Base-by-base conservation (phyloP, 2,797 vertebrate species). In the Tangara arthus region DNA sequence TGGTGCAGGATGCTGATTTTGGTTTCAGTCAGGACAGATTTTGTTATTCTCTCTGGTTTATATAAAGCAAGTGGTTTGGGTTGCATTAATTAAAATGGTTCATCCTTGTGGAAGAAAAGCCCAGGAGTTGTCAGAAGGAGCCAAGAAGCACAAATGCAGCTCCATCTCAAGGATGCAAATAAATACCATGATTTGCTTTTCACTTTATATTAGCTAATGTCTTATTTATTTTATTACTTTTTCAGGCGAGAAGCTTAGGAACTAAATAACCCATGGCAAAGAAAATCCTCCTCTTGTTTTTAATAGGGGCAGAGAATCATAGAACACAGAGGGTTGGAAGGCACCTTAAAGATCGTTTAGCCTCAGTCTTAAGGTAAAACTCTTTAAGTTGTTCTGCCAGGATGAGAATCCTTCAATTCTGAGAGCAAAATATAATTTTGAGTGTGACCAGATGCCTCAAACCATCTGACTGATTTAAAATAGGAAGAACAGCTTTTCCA, bases 401-500 rank as follows among this genome's bases (percentile, higher is more conserved):
- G 47, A 63, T 63, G 15, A 85, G 44, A 82, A 90, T 32, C 42
- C 70, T 57, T 75, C 70, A 41, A 5, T 72, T 46, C n/a, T 65
- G 23, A 22, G 78, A 73, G 41, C 32, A 82, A 57, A 84, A 90
- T 32, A 64, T 18, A 73, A 82, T 63, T 42, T 37, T 42, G 47
- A 30, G 60, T 42, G 47, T 82, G 80, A 89, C 34, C 75, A 90
- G 66, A 55, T 77, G 57, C 80, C 37, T 79, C 47, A 79, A 91
- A 87, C 37, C 39, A 81, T 56, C 68, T 60, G 82, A 86, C 8
- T 53, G 57, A 8, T 57, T 95, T 90, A 77, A 94, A 95, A 94
- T 42, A 71, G 41, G 77, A 89, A 18, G 44, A 91, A 69, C 35
- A 81, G 60, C 50, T 92, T 94, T 89, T 69, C 63, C 49, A 39